phyloP scores from a whole-genome alignment of 2,888 invertebrate species.

The Drosophila rubida region DNA sequence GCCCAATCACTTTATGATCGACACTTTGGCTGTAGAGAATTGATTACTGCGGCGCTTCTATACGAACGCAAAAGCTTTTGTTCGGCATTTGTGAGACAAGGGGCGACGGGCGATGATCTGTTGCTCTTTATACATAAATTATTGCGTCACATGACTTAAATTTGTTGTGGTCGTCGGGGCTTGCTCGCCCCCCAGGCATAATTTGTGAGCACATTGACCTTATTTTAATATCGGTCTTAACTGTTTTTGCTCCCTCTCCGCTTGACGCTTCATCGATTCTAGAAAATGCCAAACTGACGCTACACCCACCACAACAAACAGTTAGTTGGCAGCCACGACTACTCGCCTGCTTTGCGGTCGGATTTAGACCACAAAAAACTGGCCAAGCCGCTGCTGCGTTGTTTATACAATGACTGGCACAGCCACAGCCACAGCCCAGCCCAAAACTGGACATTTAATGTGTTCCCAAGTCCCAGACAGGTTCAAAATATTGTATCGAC shows the following conservation, averaged over 20 bases:
- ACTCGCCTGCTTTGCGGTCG: background rate
- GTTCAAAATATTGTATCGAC: conserved; percentile 1
- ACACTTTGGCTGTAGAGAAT: conserved; percentile 46
- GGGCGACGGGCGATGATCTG: conserved; percentile 20
- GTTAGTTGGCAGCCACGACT: background rate
- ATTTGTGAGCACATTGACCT: conserved; percentile 52
- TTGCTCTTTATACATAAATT: conserved; percentile 60
- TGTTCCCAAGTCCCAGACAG: conserved; percentile 22
- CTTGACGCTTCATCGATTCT: conserved; percentile 35
- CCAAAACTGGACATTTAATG: conserved; percentile 40
- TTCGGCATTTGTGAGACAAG: background rate
- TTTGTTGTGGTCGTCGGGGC: background rate
- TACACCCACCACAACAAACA: conserved; percentile 16
- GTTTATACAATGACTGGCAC: conserved; percentile 48
- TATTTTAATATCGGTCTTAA: conserved; percentile 37
- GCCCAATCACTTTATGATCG: conserved; percentile 54
- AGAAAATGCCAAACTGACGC: background rate
- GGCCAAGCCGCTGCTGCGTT: conserved; percentile 17
- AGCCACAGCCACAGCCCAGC: conserved; percentile 22
- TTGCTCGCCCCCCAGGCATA: background rate
- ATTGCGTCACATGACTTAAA: conserved; percentile 47
- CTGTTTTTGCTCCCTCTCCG: background rate
- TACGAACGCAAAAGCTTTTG: background rate
- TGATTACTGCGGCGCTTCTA: conserved; percentile 37
- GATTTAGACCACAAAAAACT: conserved; percentile 31